Conservation (phyloP, 2,113 vertebrate species). For the Galemys pyrenaicus region DNA sequence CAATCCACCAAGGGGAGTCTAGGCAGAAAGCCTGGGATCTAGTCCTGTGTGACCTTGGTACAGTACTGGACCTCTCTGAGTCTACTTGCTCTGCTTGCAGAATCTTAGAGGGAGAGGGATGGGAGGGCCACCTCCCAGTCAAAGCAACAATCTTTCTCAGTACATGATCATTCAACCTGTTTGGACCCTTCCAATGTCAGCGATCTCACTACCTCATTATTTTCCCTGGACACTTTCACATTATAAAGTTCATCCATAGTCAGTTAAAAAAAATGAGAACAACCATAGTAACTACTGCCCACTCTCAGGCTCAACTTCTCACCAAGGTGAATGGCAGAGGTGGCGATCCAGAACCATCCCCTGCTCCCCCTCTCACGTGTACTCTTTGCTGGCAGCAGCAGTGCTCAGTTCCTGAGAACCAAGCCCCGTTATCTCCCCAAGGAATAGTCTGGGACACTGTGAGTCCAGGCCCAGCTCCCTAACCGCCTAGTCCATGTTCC, state of each 20-base stretch:
- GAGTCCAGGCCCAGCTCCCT: background rate
- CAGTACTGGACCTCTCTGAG: background rate
- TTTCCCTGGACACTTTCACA: background rate
- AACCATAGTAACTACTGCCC: background rate
- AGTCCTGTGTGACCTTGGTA: background rate
- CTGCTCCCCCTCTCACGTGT: too few relatives aligned
- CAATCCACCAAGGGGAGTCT: background rate
- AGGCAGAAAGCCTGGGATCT: background rate
- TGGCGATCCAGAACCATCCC: accelerated
- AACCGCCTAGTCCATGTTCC: accelerated
- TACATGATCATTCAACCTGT: background rate
- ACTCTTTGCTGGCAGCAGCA: background rate
- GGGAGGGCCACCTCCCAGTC: background rate
- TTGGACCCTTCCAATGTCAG: background rate
- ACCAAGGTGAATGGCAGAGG: background rate
- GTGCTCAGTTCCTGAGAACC: background rate
- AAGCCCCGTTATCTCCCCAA: background rate
- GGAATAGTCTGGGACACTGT: accelerated
- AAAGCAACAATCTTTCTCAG: background rate
- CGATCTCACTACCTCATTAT: background rate
- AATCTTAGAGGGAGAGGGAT: too few relatives aligned
- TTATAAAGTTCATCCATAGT: background rate
- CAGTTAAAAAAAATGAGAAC: background rate
- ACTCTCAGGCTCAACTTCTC: background rate
- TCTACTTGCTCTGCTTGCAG: background rate